phyloP scores from a whole-genome alignment of 30 jellyfish, hydroid and myxozoan genomes.

The Clytia hemisphaerica region DNA sequence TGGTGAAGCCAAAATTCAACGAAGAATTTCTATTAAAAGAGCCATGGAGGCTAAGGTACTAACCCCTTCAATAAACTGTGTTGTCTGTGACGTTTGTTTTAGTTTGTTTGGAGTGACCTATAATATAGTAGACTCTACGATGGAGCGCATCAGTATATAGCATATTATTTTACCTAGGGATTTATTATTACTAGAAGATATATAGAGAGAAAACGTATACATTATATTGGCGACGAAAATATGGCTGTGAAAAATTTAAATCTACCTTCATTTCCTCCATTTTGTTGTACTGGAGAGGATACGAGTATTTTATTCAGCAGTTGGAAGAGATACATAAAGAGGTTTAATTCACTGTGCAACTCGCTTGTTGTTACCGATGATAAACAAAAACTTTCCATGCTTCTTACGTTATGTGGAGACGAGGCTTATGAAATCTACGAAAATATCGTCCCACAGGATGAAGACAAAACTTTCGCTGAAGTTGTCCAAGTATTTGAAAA shows the following conservation, averaged over 20 bases:
- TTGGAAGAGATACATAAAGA: conserved; percentile 13
- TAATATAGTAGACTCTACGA: too few species aligned
- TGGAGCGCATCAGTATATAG: too few species aligned
- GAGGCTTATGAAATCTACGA: conserved; percentile 22
- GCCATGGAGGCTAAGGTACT: conserved; percentile 97
- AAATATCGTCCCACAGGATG: neutral
- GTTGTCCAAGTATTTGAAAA: neutral
- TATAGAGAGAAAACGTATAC: too few species aligned
- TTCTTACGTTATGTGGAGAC: conserved; percentile 12
- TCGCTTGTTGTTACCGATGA: conserved; percentile 30
- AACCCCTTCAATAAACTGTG: neutral
- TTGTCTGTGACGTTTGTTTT: neutral
- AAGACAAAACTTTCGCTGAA: neutral
- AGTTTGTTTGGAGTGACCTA: too few species aligned
- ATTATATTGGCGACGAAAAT: too few species aligned
- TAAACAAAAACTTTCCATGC: conserved; percentile 19
- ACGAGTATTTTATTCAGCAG: too few species aligned
- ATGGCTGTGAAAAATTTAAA: too few species aligned
- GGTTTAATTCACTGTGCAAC: conserved; percentile 13
- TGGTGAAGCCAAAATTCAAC: conserved; percentile 95
- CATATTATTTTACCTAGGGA: too few species aligned
- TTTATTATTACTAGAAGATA: too few species aligned
- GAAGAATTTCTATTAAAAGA: conserved; percentile 83
- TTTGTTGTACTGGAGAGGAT: too few species aligned
- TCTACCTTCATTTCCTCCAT: too few species aligned